These are phyloP conservation scores for Tapirus indicus DNA, from an alignment of 2,797 vertebrate species.

Conservation along the genomic window DNA sequence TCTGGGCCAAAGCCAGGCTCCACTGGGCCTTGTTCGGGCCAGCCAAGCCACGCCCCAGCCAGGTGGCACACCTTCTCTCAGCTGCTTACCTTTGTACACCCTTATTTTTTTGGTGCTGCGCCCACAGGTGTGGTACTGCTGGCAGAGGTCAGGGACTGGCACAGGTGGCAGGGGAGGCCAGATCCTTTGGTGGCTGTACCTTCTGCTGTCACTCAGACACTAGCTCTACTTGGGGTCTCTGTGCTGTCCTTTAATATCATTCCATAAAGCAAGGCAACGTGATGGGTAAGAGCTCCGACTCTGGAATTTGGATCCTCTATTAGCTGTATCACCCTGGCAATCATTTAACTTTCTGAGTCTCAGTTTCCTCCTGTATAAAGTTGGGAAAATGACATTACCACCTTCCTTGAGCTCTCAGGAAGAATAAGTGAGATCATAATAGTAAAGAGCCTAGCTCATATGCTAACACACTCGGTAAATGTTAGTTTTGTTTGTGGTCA, in stretches of 20 bases:
- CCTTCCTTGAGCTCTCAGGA: neutral
- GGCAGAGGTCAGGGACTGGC: neutral
- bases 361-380: neutral
- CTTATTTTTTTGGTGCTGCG: conserved; percentile 29
- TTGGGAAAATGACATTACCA: neutral
- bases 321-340: neutral
- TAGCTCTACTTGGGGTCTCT: neutral
- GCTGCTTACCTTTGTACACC: neutral
- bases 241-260: neutral
- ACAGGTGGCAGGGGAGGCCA: neutral
- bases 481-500: neutral
- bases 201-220: neutral
- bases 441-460: neutral
- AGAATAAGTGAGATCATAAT: neutral
- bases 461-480: neutral
- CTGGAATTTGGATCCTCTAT: neutral
- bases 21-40: neutral
- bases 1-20: neutral
- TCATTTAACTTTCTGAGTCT: neutral
- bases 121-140: conserved; percentile 21
- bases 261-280: neutral
- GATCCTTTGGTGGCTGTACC: neutral
- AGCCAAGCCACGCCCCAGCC: neutral
- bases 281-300: neutral
- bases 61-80: neutral